Conservation (phyloP, 2,888 invertebrate species). For the Sarcophaga carnaria region DNA sequence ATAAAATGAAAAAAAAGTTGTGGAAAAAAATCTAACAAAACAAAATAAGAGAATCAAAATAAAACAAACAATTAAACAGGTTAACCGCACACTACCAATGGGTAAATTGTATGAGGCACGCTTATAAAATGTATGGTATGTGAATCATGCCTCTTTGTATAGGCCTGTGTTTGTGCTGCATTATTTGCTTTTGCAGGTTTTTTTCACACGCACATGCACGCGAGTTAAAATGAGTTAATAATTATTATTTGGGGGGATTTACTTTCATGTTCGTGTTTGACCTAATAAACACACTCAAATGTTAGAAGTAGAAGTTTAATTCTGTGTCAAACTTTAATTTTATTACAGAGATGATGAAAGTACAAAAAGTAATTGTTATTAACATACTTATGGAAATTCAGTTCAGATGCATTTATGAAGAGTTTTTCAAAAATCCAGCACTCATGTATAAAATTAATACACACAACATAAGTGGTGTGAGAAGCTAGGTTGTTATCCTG, state of each 20-base stretch:
- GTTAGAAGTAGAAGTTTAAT: too few relatives aligned
- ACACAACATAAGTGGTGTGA: too few relatives aligned
- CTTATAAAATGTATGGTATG: not conserved
- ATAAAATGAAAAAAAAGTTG: not conserved
- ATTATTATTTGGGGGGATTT: not conserved
- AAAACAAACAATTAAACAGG: constrained; percentile 8
- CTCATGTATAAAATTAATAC: too few relatives aligned
- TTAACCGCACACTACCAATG: constrained; percentile 2
- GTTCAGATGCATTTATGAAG: too few relatives aligned
- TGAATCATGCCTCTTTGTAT: not conserved
- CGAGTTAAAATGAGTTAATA: not conserved
- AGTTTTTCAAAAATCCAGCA: too few relatives aligned
- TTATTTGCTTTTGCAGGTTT: not conserved
- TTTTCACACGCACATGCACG: constrained; percentile 17
- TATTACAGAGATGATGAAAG: too few relatives aligned
- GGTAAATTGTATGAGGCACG: not conserved
- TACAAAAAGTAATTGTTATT: too few relatives aligned
- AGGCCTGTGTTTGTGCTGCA: not conserved
- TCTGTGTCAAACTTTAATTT: too few relatives aligned
- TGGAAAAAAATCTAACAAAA: not conserved
- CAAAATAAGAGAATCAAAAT: constrained; percentile 11
- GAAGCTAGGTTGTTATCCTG: too few relatives aligned
- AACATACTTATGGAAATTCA: too few relatives aligned
- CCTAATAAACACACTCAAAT: not conserved
- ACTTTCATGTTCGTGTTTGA: not conserved